Evolutionary conservation across 2,888 invertebrate species (phyloP).

Genomic region (Habroteleia sp.): DNA sequence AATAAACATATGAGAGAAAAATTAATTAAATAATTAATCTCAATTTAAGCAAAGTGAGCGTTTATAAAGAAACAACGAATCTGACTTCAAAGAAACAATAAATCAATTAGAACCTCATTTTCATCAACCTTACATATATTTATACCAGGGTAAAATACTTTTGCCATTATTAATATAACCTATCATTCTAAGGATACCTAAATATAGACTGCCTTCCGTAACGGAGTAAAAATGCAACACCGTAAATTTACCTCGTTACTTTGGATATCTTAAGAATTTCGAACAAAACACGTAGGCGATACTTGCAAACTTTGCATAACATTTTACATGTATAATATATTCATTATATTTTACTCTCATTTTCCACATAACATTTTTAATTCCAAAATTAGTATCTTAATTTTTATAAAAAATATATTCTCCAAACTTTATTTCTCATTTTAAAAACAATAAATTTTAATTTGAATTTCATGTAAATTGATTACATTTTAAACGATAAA

Average conservation of each 20-base stretch:
- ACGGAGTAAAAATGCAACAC: conserved; percentile 45
- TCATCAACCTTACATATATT: conserved; percentile 19
- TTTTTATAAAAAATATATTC: too few species aligned
- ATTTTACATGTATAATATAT: conserved; percentile 33
- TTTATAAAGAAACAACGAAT: conserved; percentile 22
- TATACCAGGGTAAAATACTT: conserved; percentile 1
- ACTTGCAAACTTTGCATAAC: conserved; percentile 25
- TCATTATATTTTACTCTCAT: too few species aligned
- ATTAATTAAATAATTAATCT: too few species aligned
- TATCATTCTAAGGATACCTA: conserved; percentile 29
- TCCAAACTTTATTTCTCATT: too few species aligned
- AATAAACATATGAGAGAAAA: too few species aligned
- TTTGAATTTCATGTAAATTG: too few species aligned
- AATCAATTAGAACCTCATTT: conserved; percentile 8
- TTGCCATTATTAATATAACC: conserved; percentile 36
- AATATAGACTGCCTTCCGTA: conserved; percentile 50
- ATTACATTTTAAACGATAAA: too few species aligned
- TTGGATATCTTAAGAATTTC: conserved; percentile 43
- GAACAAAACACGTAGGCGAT: conserved; percentile 17
- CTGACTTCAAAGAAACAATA: conserved; percentile 14
- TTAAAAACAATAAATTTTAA: too few species aligned
- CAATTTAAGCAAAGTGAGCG: neutral
- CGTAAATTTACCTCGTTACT: conserved; percentile 46
- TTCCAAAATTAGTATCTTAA: too few species aligned
- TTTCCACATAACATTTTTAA: too few species aligned